Base-by-base conservation (phyloP, 2,113 vertebrate genomes). In the Talpa occidentalis region DNA sequence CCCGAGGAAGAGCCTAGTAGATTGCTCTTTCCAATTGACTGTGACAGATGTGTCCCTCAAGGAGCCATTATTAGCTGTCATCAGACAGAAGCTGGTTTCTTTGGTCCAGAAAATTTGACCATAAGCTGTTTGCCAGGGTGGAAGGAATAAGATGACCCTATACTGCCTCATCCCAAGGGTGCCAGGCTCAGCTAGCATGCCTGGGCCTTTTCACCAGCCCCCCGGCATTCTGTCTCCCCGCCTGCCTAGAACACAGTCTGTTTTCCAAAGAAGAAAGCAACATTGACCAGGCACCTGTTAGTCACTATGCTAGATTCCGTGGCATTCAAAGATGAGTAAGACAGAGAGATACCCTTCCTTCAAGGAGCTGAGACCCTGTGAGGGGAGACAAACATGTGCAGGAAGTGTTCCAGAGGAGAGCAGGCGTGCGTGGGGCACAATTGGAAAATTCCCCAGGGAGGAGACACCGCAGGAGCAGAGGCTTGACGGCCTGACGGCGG, bases 61-160 rank as follows among this genome's bases (percentile, higher is more conserved):
- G 62, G 60, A 66, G 60, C 47, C 56, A 9, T 77, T 47, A 52
- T 35, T 52, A 64, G 56, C 21, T 22, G 11, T 69, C 80, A 77
- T 74, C 64, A 49, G 60, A 72, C 1, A 8, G 86, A 81, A 56
- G 35, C 82, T 81, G 78, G 60, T 52, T 72, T 35, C 60, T 64
- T 73, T 47, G 54, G 40, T 62, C 85, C 22, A 54, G 62, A 95
- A 56, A 54, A 85, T 66, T 66, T 90, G 93, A 64, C 85, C 44
- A 37, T 64, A 28, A 62, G 14, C 85, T 54, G 10, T 52, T 67
- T 19, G 10, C 49, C 35, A 19, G 47, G 10, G 12, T 52, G 10
- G 44, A 10, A 22, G 9, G 66, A 49, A 52, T 56, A 12, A 26
- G 37, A 69, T 16, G 8, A 56, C 14, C 28, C 32, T 30, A 11